A percentile compares a stretch with the other conserved stretches of the same genome.
phyloP scores from a whole-genome alignment of 2,113 vertebrate species.

The Corythaixoides concolor region DNA sequence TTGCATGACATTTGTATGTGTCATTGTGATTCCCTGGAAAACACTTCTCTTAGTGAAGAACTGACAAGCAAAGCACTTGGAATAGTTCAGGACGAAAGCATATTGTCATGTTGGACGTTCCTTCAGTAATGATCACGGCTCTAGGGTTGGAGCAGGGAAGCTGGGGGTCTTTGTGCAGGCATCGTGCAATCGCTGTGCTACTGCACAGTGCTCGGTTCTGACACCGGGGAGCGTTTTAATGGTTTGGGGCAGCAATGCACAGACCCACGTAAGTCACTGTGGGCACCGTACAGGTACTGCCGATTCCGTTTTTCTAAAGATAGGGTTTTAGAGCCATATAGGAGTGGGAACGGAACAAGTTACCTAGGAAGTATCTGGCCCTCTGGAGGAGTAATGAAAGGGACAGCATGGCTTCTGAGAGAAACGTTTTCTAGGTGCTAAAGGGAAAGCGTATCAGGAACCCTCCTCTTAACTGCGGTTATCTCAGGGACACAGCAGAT shows the following conservation, averaged over 20 bases:
- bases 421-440: background rate
- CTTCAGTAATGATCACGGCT: accelerated
- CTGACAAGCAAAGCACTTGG: background rate
- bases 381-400: background rate
- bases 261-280: background rate
- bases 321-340: background rate
- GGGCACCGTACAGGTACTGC: background rate
- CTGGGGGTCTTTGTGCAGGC: background rate
- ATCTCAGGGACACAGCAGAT: background rate
- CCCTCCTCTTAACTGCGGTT: background rate
- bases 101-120: accelerated
- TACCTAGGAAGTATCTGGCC: background rate
- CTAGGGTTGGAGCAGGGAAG: accelerated
- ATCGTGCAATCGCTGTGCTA: accelerated
- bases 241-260: background rate
- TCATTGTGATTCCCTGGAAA: background rate
- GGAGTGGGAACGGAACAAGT: background rate
- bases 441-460: background rate
- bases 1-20: accelerated
- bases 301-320: background rate
- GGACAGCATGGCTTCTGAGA: background rate
- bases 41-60: accelerated
- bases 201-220: background rate
- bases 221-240: accelerated
- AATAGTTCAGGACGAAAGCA: accelerated